Evolutionary conservation across 2,113 vertebrate species (phyloP), one percentile per base, ranked within the genome.

Genomic region (Ardeotis arabs): DNA sequence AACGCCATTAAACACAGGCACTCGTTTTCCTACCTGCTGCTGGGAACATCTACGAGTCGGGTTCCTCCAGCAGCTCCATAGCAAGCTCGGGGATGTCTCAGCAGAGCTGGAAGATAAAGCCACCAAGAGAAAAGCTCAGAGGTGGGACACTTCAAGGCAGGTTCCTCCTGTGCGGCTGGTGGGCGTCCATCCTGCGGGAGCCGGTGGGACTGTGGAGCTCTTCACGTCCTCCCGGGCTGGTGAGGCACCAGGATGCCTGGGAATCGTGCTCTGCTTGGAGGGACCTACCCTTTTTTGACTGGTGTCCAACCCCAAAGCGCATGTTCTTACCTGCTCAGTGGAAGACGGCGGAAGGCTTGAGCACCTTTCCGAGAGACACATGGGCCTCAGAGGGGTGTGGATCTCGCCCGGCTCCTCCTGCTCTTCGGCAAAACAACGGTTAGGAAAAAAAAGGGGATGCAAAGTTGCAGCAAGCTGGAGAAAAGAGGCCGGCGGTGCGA

Each of bases 271-370:
- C 70, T 27, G 39, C 94, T 91, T 73, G 89, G 79, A 92, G 81
- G 74, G 94, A 96, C 97, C 97, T 94, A 89, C 94, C 94, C 95
- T 96, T 96, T 94, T 95, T 82, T 97, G 97, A 96, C 45, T 20
- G 92, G 84, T 56, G 80, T 95, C 97, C 98, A 98, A 97, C 74
- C 92, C 95, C 87, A 74, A 35, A 63, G 41, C 35, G 17, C 98
- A 8, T 96, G 98, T 97, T 88, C 78, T 58, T 96, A 97, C 98
- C 97, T 98, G 98, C 97, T 82, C 47, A 0, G n/a, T 62, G 79
- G 79, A 93, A 88, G 92, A 78, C 0, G 10, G 28, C 6, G 53
- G 60, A 68, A 76, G 93, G 92, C 94, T 91, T 39, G 56, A 94
- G 81, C 96, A 80, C 88, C 13, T 68, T 81, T 53, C 88, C 6